These are phyloP conservation scores for Chirona hameri DNA, from an alignment of 2,888 invertebrate species.

Conservation along the genomic window DNA sequence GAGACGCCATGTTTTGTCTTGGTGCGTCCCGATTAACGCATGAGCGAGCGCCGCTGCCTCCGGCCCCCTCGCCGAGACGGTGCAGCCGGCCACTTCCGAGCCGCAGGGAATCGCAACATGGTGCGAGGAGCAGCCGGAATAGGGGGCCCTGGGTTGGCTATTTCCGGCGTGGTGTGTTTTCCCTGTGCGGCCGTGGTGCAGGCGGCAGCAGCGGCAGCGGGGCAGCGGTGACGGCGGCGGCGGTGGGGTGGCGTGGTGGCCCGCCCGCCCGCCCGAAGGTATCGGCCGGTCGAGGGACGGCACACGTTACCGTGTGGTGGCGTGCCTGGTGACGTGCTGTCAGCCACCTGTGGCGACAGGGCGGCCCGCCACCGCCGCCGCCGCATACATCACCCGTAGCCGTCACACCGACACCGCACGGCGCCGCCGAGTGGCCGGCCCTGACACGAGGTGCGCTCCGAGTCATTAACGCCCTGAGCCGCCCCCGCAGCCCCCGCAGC, in stretches of 20 bases:
- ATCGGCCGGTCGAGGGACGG: neutral
- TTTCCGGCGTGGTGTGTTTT: neutral
- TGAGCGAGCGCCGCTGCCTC: neutral
- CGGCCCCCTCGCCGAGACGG: neutral
- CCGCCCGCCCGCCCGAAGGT: too few species aligned
- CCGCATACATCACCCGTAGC: neutral
- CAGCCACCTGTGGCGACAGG: slow-evolving; percentile 11
- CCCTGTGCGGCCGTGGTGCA: neutral
- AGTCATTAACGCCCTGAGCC: neutral
- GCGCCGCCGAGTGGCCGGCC: neutral
- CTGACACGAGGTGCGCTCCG: neutral
- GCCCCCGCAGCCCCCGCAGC: neutral
- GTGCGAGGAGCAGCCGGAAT: too few species aligned
- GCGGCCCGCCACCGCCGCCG: neutral
- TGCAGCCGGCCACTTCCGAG: neutral
- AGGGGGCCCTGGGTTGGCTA: neutral
- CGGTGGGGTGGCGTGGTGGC: neutral
- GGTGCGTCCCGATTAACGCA: neutral
- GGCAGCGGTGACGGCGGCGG: neutral
- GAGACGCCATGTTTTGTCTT: neutral
- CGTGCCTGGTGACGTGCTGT: neutral
- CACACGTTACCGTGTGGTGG: neutral
- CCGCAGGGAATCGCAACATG: neutral
- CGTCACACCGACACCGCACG: neutral
- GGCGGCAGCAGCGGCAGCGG: too few species aligned